These are phyloP conservation scores for Micrastur ruficollis DNA, from an alignment of 2,797 vertebrate genomes.

Conservation along the genomic window DNA sequence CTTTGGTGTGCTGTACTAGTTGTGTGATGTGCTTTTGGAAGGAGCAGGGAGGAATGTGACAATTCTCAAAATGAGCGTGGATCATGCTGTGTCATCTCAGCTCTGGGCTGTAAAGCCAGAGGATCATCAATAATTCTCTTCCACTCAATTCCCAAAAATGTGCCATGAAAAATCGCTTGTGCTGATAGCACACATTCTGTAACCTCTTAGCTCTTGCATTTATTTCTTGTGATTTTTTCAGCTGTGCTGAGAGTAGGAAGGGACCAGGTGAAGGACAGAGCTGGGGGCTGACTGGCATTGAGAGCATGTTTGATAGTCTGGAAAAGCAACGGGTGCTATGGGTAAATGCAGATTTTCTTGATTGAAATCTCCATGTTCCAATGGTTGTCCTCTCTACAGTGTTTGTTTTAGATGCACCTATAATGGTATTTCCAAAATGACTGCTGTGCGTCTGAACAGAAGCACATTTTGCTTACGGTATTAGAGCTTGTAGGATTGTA, in stretches of 20 bases:
- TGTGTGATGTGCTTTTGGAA: neutral
- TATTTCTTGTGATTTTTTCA: neutral
- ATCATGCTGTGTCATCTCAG: neutral
- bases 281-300: neutral
- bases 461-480: neutral
- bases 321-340: fast-evolving
- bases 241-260: neutral
- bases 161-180: neutral
- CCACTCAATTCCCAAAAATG: neutral
- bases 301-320: neutral
- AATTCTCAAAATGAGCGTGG: neutral
- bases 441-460: neutral
- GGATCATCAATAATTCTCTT: neutral
- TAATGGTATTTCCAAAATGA: neutral
- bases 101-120: neutral
- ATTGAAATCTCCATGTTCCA: neutral
- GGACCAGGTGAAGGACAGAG: neutral
- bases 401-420: neutral
- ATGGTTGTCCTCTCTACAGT: neutral
- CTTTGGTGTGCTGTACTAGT: neutral
- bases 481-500: neutral
- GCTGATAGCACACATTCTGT: neutral
- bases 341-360: neutral
- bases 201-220: neutral
- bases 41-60: neutral